Base-by-base conservation (phyloP, 2,113 vertebrate genomes). In the Tyrannus savana region DNA sequence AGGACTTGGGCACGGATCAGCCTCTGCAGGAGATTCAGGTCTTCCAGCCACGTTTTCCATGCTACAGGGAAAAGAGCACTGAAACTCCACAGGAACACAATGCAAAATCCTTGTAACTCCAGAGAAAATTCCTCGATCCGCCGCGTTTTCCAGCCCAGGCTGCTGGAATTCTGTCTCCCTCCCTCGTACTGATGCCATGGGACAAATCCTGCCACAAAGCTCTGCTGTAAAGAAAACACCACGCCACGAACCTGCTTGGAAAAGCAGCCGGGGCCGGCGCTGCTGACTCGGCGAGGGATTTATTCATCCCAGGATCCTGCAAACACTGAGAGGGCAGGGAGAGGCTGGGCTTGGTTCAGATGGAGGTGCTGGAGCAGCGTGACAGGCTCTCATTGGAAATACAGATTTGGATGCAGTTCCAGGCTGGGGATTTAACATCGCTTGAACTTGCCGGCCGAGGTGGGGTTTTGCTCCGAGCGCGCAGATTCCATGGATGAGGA, bases 281-380 rank as follows among this genome's bases (percentile, higher is more conserved):
- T 74, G 93, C 95, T 91, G 93, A 93, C 93, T 72, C 44, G 33
- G 94, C 56, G 39, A 55, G 88, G 93, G 79, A 92, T 90, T 92
- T 85, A 55, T 3, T 24, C 75, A 13, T 74, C 46, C 12, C 39
- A 0, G 77, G 84, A 49, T 42, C 78, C 82, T 11, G 56, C 77
- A 71, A 77, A 56, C n/a, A 12, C 7, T 10, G 16, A 94, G 16
- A 94, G 86, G 58, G 67, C 80, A 53, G 68, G 68, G 30, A 11
- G 62, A 21, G 88, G 22, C 60, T 21, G 77, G 41, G 77, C 13
- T 24, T 1, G 2, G 3, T 14, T 39, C 82, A 35, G 35, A 23
- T 0, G 1, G 85, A 77, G 80, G n/a, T 66, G 68, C 63, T 7
- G 60, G 80, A 91, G 73, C 83, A 31, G 60, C 0, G 0, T 44